Evolutionary conservation across 1,140 invertebrate genomes (phyloP).

Genomic region (Drosophila serrata): DNA sequence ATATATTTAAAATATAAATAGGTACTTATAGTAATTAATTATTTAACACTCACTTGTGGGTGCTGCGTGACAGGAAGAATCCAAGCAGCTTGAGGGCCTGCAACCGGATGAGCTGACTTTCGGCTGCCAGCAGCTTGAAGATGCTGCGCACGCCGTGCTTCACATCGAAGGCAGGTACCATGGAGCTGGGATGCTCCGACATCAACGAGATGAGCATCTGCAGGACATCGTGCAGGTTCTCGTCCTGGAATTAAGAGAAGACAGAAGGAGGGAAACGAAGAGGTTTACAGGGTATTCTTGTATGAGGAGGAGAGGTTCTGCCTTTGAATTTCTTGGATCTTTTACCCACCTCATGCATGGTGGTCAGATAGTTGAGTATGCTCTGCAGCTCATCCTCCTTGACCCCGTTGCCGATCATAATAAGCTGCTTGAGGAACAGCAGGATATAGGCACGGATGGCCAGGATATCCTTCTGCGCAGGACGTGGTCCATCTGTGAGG

Average conservation of each 20-base stretch:
- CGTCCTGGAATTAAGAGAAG: constrained; percentile 89
- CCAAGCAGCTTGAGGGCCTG: constrained; percentile 98
- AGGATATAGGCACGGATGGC: constrained; percentile 97
- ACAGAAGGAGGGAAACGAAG: neutral
- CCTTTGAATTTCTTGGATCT: neutral
- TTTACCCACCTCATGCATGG: constrained; percentile 94
- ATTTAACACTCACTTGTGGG: constrained; percentile 92
- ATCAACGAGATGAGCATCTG: constrained; percentile 98
- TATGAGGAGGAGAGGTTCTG: too few species aligned
- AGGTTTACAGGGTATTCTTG: neutral
- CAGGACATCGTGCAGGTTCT: constrained; percentile 99
- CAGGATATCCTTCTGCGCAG: constrained; percentile 96
- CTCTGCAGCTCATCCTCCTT: constrained; percentile 99
- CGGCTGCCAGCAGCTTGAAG: constrained; percentile 97
- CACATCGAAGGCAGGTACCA: constrained; percentile 99
- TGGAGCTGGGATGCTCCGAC: constrained; percentile 98
- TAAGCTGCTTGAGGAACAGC: constrained; percentile 97
- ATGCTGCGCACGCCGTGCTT: constrained; percentile 98
- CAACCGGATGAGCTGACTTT: constrained; percentile 97
- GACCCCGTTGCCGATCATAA: constrained; percentile 98
- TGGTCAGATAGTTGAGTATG: constrained; percentile 98
- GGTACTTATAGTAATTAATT: neutral
- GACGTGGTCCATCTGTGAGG: constrained; percentile 94
- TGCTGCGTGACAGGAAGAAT: constrained; percentile 97
- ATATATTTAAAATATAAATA: neutral